Conservation (phyloP, 1,140 invertebrate species). For the Phymorhynchus buccinoides region DNA sequence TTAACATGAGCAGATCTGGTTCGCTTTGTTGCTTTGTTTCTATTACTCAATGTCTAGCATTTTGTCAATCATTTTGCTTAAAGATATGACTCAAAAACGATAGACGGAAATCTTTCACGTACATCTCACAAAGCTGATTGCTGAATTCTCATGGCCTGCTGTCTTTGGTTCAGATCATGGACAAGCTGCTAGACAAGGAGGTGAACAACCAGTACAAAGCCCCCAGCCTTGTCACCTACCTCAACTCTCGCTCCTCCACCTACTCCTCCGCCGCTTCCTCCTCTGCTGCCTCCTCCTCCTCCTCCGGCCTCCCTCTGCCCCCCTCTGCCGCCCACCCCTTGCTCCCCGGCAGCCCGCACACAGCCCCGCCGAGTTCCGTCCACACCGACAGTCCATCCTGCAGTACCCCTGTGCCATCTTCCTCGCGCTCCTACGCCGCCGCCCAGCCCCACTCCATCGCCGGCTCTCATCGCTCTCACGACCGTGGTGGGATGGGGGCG, state of each 20-base stretch:
- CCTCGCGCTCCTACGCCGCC: not conserved
- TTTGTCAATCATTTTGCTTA: no score
- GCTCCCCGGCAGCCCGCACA: not conserved
- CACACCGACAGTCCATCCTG: conserved; percentile 7
- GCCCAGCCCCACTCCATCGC: not conserved
- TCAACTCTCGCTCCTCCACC: conserved; percentile 40
- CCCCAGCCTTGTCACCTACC: conserved; percentile 67
- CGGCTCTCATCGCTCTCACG: not conserved
- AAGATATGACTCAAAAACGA: no score
- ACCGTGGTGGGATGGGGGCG: not conserved
- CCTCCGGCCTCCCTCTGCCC: not conserved
- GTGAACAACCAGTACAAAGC: conserved; percentile 83
- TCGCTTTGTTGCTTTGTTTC: no score
- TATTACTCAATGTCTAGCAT: no score
- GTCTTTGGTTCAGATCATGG: conserved; percentile 85
- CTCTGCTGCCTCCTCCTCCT: not conserved
- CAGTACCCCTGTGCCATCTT: conserved; percentile 2
- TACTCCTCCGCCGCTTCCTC: conserved; percentile 18
- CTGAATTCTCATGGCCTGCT: not conserved
- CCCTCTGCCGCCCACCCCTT: not conserved
- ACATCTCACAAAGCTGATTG: no score
- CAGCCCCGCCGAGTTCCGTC: conserved; percentile 34
- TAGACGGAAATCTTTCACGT: no score
- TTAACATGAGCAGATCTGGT: no score
- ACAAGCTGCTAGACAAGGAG: conserved; percentile 83